Evolutionary conservation across 2,113 vertebrate species (phyloP), one percentile per base, ranked within the genome.

Genomic region (Meleagris gallopavo): DNA sequence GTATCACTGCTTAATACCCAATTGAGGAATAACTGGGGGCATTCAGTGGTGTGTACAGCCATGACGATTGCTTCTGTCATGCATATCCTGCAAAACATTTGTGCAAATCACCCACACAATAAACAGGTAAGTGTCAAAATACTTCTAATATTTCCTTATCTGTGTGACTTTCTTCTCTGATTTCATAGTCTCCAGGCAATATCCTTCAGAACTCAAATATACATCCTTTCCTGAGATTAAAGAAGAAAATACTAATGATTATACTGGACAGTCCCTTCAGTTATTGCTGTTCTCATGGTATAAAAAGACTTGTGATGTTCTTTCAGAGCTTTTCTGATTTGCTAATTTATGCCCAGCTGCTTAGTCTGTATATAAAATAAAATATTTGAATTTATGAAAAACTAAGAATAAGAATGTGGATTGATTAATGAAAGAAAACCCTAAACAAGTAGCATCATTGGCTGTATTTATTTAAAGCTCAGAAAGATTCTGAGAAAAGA

Each of bases 391-490:
- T 90, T 88, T 81, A 64, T 36, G 65, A 81, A 88, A 73, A 94
- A 71, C 60, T 25, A 74, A 38, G 32, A 81, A 86, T 58, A 60
- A 6, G 34, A 92, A 87, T 74, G 6, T 29, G 15, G 36, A 25
- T 71, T 74, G 25, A 22, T 64, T 91, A 96, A 88, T 0, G 4
- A 92, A 91, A 81, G 7, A 78, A 88, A 93, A 81, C 79, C 45
- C 58, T 89, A 90, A 95, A 94, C 88, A 95, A 95, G 90, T 83
- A 95, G 65, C 71, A 70, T 75, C 74, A 87, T 16, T 66, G 70
- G 45, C n/a, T 89, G 71, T 87, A 92, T 94, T 92, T 92, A 94
- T 89, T 94, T 95, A 92, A 93, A 89, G 64, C 89, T 85, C 66
- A 66, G 60, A 79, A 89, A 91, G 64, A 83, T 90, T 91, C 65